Conservation (phyloP, 2,888 invertebrate species). For the Tenthredo amoena region DNA sequence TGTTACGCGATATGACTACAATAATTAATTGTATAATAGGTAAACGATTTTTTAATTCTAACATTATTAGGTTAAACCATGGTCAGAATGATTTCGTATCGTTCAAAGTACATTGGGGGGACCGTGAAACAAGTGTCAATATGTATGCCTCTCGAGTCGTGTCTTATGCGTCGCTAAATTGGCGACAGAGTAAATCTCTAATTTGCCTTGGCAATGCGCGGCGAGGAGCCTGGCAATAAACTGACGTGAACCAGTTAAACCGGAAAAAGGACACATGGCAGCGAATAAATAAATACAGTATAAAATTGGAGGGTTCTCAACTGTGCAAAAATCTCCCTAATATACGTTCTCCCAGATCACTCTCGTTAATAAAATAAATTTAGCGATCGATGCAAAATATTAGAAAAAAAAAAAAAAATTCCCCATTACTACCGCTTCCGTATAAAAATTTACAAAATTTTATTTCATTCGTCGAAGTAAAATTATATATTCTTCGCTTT, state of each 20-base stretch:
- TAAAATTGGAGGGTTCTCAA: not conserved
- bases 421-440: too few relatives aligned
- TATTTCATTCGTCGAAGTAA: not conserved
- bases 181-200: slow-evolving; percentile 21
- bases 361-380: not conserved
- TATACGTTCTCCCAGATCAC: too few relatives aligned
- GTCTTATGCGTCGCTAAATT: not conserved
- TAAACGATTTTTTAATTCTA: too few relatives aligned
- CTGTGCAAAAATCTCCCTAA: not conserved
- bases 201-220: slow-evolving; percentile 22
- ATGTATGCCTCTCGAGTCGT: too few relatives aligned
- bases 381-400: not conserved
- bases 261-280: slow-evolving; percentile 26
- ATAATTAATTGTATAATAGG: too few relatives aligned
- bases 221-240: not conserved
- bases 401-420: too few relatives aligned
- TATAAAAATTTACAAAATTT: too few relatives aligned
- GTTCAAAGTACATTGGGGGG: too few relatives aligned
- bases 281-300: not conserved
- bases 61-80: too few relatives aligned
- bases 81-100: too few relatives aligned
- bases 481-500: not conserved
- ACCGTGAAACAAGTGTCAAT: too few relatives aligned
- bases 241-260: slow-evolving; percentile 40
- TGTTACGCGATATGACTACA: too few relatives aligned